Evolutionary conservation across 2,797 vertebrate species (phyloP).

Genomic region (Amblyopsis hoosieri): DNA sequence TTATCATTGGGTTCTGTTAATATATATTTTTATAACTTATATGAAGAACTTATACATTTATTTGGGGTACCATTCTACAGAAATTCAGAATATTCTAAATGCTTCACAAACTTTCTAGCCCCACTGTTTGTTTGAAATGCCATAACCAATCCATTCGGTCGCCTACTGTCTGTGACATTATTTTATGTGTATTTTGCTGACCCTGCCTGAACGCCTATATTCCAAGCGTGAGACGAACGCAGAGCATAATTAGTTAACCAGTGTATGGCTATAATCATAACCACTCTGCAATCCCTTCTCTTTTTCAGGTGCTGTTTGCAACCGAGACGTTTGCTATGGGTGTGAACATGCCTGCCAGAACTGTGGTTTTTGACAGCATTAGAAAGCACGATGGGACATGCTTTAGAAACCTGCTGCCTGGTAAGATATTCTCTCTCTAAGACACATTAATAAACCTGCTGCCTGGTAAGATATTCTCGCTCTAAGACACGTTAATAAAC

Average conservation of each 20-base stretch:
- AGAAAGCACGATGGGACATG: slow-evolving; percentile 89
- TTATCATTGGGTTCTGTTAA: too few relatives aligned
- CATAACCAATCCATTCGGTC: too few relatives aligned
- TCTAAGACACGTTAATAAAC: slow-evolving; percentile 70
- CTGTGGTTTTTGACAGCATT: slow-evolving; percentile 92
- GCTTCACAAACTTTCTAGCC: too few relatives aligned
- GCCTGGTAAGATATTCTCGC: neutral
- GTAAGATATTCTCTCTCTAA: slow-evolving; percentile 47
- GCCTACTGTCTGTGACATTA: too few relatives aligned
- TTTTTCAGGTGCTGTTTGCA: slow-evolving; percentile 87
- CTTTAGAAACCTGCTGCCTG: slow-evolving; percentile 91
- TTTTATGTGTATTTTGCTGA: too few relatives aligned
- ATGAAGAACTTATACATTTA: too few relatives aligned
- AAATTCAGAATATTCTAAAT: too few relatives aligned
- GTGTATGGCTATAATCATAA: neutral
- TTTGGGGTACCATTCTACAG: too few relatives aligned
- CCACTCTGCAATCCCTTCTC: neutral
- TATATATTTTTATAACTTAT: too few relatives aligned
- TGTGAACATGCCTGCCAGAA: slow-evolving; percentile 93
- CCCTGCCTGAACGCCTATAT: too few relatives aligned
- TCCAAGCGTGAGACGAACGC: neutral
- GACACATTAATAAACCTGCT: neutral
- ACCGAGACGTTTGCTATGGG: slow-evolving; percentile 96
- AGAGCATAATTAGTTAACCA: neutral
- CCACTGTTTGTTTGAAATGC: too few relatives aligned